Evolutionary conservation across 2,888 invertebrate genomes (phyloP), one percentile per base, ranked within the genome.

Genomic region (Andrena bicolor): DNA sequence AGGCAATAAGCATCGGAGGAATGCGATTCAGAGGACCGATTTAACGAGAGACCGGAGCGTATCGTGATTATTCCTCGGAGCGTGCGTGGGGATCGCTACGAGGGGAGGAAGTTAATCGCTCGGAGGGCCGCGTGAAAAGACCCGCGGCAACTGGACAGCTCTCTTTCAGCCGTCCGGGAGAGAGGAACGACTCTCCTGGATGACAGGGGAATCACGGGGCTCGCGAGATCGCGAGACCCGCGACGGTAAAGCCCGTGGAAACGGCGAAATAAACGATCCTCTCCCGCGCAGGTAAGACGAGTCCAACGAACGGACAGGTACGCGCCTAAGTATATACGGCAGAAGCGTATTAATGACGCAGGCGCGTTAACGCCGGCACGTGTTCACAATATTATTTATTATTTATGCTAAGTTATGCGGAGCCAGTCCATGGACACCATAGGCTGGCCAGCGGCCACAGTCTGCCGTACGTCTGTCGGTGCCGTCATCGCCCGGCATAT

Each of bases 321-420:
- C 69, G 49, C 70, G 72, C 69, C 69, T 74, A 80, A 86, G 86
- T 73, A 70, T 83, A 82, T 80, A 84, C 49, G 70, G 74, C 64
- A 68, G 76, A 68, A 69, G 82, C 65, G 81, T 89, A 91, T 92
- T 91, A 91, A 91, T 90, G 91, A 91, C 90, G 90, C 91, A 88
- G 87, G 90, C 88, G 90, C 90, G 89, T 91, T 90, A 90, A 90
- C 91, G 88, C 89, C 84, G 91, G 92, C 92, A 92, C 93, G 92
- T 91, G 92, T 90, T 91, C 90, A 90, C 89, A 91, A 92, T 92
- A 93, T 93, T 93, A 92, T 93, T 93, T 93, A 93, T 93, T 93
- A 93, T 93, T 93, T 93, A 93, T 93, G 93, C 92, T 93, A 93
- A 93, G 90, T 93, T 93, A 93, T 93, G 92, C 93, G 90, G 86